Base-by-base conservation (phyloP, 2,888 invertebrate genomes). In the Carpatolechia fugitivella region DNA sequence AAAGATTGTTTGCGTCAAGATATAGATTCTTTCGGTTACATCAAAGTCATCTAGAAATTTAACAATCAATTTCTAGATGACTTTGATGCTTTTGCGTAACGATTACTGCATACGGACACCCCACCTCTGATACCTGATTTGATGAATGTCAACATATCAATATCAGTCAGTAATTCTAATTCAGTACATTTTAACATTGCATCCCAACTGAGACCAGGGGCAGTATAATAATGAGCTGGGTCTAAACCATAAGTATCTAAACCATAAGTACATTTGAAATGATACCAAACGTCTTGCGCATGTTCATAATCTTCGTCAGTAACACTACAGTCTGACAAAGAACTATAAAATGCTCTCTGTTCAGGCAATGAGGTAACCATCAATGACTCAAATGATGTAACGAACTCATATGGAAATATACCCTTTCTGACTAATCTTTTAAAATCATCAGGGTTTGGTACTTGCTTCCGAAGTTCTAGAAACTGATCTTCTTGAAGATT, bases 1-100 rank as follows among this genome's bases (percentile, higher is more conserved):
- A 79, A n/a, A 74, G 56, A 58, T 76, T 78, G 56, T 79, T 78
- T 0, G 66, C 66, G 62, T 76, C 76, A 4, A 72, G 60, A 55
- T 74, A n/a, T 76, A 63, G 56, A 10, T 38, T 7, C 31, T 51
- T 61, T 64, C 30, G 4, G 49, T 52, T 7, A 41, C n/a, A 54
- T 75, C 53, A 60, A 64, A 74, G 13, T 61, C 50, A 3, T 50
- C 35, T 57, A 72, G 56, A 56, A 62, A 72, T 50, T 58, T 58
- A 59, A n/a, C n/a, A n/a, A n/a, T n/a, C n/a, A n/a, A n/a, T n/a
- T n/a, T n/a, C n/a, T n/a, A n/a, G n/a, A n/a, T n/a, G n/a, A n/a
- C n/a, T n/a, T 78, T 76, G 57, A 76, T 77, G 76, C 72, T 52
- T 62, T 59, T 10, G 68, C 69, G 53, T 73, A 58, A 57, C 69